Percentiles rank a stretch among this genome's conserved stretches.
Conservation (phyloP, 2,888 invertebrate species). For the Nymphalis c-album region DNA sequence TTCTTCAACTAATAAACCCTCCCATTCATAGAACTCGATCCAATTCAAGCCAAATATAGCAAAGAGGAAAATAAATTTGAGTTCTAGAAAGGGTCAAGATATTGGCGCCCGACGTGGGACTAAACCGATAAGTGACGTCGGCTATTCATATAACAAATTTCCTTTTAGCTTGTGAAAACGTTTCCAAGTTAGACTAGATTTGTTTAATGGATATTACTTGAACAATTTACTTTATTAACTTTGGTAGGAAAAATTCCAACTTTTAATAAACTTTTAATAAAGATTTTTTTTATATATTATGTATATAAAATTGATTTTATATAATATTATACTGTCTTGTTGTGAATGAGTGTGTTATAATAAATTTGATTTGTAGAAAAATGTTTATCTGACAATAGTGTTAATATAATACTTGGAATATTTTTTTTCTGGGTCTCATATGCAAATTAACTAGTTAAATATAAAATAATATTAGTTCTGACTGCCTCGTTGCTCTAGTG, state of each 20-base stretch:
- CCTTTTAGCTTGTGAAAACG: slow-evolving; percentile 6
- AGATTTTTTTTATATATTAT: background rate
- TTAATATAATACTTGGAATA: no score
- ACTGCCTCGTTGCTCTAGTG: no score
- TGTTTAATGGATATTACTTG: background rate
- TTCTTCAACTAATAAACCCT: background rate
- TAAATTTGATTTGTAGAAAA: no score
- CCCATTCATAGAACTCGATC: background rate
- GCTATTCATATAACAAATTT: slow-evolving; percentile 2
- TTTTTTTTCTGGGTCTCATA: no score
- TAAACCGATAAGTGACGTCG: background rate
- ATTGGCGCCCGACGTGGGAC: slow-evolving; percentile 40
- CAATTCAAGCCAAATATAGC: background rate
- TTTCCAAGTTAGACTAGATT: background rate
- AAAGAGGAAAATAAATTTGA: background rate
- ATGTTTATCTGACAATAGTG: no score
- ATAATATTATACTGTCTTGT: background rate
- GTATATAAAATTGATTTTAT: background rate
- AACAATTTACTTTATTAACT: background rate
- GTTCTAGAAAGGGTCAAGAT: slow-evolving; percentile 6
- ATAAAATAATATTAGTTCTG: no score
- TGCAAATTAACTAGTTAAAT: no score
- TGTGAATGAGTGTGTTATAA: background rate
- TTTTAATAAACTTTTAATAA: no score
- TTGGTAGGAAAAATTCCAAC: background rate